Percentiles rank a stretch among this genome's conserved stretches.
Evolutionary conservation across 2,888 invertebrate species (phyloP).

Genomic region (Spialia ferax): DNA sequence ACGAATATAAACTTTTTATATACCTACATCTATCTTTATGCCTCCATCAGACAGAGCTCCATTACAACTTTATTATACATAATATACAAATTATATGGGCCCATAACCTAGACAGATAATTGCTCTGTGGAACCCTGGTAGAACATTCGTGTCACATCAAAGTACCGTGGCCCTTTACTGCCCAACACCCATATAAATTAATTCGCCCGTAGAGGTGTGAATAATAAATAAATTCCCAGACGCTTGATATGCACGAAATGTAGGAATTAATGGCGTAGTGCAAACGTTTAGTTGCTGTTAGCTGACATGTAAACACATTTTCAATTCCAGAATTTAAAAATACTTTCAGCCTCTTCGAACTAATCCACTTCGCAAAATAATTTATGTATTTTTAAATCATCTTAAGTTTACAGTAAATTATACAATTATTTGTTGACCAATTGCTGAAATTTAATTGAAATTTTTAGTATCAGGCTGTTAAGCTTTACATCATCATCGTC

Average conservation of each 20-base stretch:
- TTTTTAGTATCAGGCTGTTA: too few species aligned
- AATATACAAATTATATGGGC: slow-evolving; percentile 29
- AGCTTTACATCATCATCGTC: too few species aligned
- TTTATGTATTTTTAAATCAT: too few species aligned
- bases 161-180: slow-evolving; percentile 32
- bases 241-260: slow-evolving; percentile 37
- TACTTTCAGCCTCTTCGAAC: not conserved
- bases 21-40: not conserved
- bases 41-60: slow-evolving; percentile 4
- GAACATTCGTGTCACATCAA: slow-evolving; percentile 34
- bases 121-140: slow-evolving; percentile 25
- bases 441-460: too few species aligned
- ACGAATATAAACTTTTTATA: slow-evolving; percentile 3
- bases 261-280: slow-evolving; percentile 15
- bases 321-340: not conserved
- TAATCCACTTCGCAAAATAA: too few species aligned
- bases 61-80: slow-evolving; percentile 9
- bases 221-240: slow-evolving; percentile 39
- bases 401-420: too few species aligned
- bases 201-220: slow-evolving; percentile 35
- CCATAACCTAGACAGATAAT: slow-evolving; percentile 34
- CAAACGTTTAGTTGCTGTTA: slow-evolving; percentile 21
- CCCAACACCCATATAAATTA: slow-evolving; percentile 39
- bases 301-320: not conserved
- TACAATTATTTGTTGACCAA: too few species aligned